phyloP scores from a whole-genome alignment of 2,888 invertebrate species.

The Drosophila buzzatii region DNA sequence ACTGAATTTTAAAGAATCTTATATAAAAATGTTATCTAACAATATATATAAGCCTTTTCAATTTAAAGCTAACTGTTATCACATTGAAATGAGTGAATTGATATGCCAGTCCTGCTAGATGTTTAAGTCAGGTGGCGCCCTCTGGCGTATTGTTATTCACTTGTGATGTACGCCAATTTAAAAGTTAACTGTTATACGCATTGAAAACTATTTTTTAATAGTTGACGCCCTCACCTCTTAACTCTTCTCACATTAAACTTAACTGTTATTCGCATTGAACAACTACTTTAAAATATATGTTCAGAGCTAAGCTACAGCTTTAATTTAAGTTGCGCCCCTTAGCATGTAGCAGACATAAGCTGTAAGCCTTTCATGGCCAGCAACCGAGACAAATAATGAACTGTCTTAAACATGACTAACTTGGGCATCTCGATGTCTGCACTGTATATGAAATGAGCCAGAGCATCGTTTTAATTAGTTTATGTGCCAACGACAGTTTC shows the following conservation, averaged over 20 bases:
- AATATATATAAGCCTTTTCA: background rate
- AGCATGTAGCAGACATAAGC: background rate
- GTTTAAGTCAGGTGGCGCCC: background rate
- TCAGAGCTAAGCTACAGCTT: slow-evolving; percentile 1
- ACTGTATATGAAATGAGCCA: slow-evolving; percentile 3
- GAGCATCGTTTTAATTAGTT: slow-evolving; percentile 58
- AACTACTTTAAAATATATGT: background rate
- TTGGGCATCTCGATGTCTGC: background rate
- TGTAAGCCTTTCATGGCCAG: slow-evolving; percentile 3
- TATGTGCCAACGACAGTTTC: slow-evolving; percentile 53
- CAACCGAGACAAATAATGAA: slow-evolving; percentile 39
- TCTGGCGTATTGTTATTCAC: background rate
- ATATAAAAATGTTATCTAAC: no score
- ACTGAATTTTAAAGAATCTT: background rate
- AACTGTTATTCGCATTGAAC: background rate
- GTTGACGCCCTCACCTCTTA: background rate
- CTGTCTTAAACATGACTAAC: slow-evolving; percentile 18
- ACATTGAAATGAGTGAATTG: background rate
- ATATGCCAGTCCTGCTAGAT: background rate
- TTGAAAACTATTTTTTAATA: background rate
- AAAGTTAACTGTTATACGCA: background rate
- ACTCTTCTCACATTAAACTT: background rate
- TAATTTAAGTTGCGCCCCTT: background rate
- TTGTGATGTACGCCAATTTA: background rate
- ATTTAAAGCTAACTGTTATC: background rate